Percentiles rank a stretch among this genome's conserved stretches.
Evolutionary conservation across 2,888 invertebrate species (phyloP).

Genomic region (Amorpha juglandis): DNA sequence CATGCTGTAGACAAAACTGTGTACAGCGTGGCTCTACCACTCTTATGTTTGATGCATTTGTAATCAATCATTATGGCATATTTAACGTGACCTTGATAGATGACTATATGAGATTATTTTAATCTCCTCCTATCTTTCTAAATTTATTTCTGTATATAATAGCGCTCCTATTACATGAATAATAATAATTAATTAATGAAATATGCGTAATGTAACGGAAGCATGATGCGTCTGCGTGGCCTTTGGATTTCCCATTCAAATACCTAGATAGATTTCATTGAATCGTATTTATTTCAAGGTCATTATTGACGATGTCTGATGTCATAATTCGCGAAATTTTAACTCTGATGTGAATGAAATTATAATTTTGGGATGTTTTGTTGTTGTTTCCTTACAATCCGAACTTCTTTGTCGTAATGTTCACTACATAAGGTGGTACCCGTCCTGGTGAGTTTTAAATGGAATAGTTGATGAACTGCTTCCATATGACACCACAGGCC

Average conservation of each 20-base stretch:
- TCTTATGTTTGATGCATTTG: not conserved
- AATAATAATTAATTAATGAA: not conserved
- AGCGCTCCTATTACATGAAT: not conserved
- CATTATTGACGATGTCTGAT: not conserved
- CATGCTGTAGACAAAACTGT: too few relatives aligned
- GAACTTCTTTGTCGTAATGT: too few relatives aligned
- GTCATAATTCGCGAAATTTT: not conserved
- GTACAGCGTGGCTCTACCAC: too few relatives aligned
- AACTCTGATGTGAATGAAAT: too few relatives aligned
- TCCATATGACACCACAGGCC: too few relatives aligned
- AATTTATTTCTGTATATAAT: not conserved
- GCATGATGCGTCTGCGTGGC: not conserved
- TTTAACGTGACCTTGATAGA: not conserved
- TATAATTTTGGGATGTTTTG: too few relatives aligned
- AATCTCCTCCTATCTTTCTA: not conserved
- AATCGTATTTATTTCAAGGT: not conserved
- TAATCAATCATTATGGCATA: not conserved
- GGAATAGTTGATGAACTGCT: too few relatives aligned
- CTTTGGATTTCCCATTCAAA: slow-evolving; percentile 3
- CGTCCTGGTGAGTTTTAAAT: too few relatives aligned
- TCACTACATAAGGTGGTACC: too few relatives aligned
- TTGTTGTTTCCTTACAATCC: too few relatives aligned
- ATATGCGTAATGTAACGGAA: slow-evolving; percentile 1
- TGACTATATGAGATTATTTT: not conserved
- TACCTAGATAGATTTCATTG: slow-evolving; percentile 1